Evolutionary conservation across 2,888 invertebrate genomes (phyloP), one percentile per base, ranked within the genome.

Genomic region (Orchesellides sinensis): DNA sequence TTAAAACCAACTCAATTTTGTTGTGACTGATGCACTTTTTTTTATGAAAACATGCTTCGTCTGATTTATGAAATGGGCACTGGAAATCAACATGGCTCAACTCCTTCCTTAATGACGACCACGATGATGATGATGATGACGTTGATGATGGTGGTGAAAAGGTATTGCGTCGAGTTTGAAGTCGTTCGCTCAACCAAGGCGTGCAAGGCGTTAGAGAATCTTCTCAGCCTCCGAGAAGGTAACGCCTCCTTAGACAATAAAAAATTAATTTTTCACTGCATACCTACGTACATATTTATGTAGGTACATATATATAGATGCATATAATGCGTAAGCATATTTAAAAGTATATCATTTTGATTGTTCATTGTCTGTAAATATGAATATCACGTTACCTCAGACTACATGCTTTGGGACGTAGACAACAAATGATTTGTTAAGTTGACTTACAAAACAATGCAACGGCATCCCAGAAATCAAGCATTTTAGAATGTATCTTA

Each of bases 151-250:
- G 40, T 17, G 54, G 40, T 45, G 65, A 40, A 17, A 17, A 87
- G 87, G 27, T 88, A 88, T 77, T 88, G 88, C 27, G 88, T 88
- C 56, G 86, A 88, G 81, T 88, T 84, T 74, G 83, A 87, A 85
- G 85, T 88, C 40, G 70, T 85, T 70, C 86, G 87, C 14, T 84
- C 86, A 45, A 85, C 87, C 19, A 83, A 84, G 54, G 81, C 88
- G n/a, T 88, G 88, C 47, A 86, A 84, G 74, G 65, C 83, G 21
- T 68, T 87, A 59, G 85, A 86, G 40, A 84, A 83, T 49, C 83
- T 86, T 40, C 52, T 54, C 59, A 83, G 65, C 78, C 72, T 87
- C 5, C 81, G 83, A 69, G 86, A 87, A 86, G 87, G 87, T 87
- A 81, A 84, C 66, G 75, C 83, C 83, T 83, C 63, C 59, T 49